Percentiles rank a stretch among this genome's conserved stretches.
Evolutionary conservation across 2,113 vertebrate species (phyloP).

Genomic region (Climacteris rufus): DNA sequence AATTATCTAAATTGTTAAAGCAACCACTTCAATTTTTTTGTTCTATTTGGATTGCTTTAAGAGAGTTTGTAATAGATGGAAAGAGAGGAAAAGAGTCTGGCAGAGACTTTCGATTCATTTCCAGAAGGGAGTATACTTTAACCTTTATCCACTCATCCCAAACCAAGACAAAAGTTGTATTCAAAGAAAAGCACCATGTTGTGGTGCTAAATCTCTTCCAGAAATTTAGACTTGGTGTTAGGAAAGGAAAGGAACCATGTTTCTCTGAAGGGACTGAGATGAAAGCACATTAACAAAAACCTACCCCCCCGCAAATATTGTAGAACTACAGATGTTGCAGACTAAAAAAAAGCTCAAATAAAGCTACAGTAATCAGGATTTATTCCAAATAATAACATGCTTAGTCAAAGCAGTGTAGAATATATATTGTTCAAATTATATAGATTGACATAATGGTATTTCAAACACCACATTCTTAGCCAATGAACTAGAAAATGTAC

Average conservation of each 20-base stretch:
- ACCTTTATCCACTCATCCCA: background rate
- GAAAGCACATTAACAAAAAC: background rate
- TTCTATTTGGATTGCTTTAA: background rate
- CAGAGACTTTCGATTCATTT: background rate
- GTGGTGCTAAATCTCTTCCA: background rate
- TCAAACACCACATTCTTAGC: background rate
- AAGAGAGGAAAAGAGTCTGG: background rate
- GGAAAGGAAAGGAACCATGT: background rate
- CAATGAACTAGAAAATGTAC: background rate
- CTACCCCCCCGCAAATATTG: background rate
- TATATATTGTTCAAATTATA: fast-evolving
- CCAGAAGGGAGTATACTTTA: background rate
- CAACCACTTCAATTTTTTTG: background rate
- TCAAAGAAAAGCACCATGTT: background rate
- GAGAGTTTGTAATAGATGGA: background rate
- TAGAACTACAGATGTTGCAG: background rate
- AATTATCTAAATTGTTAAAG: background rate
- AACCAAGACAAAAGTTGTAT: background rate
- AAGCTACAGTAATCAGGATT: background rate
- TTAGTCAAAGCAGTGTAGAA: background rate
- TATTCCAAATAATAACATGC: background rate
- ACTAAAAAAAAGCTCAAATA: background rate
- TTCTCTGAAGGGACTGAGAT: background rate
- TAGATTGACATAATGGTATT: background rate
- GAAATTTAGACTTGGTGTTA: background rate